Evolutionary conservation across 2,113 vertebrate genomes (phyloP), one percentile per base, ranked within the genome.

Genomic region (Macroglossus sobrinus): DNA sequence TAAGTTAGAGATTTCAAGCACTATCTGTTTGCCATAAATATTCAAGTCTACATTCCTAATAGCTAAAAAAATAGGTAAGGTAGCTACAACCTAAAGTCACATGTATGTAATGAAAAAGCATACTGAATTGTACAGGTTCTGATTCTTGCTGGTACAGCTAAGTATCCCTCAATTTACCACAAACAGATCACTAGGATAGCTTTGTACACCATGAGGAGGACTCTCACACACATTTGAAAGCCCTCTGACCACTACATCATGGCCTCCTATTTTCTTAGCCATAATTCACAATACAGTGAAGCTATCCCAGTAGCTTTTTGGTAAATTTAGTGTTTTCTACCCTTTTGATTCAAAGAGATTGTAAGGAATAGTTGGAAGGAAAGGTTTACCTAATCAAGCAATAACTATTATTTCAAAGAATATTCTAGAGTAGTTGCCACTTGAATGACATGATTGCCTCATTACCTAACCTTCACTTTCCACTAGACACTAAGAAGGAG

Each of bases 11-110:
- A 96, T 93, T 88, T 94, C 68, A 64, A 82, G 50, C 43, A 71
- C 82, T 90, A 93, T 94, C 76, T 96, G 96, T 91, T 96, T 96
- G 69, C 74, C 55, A 93, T 96, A 93, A 96, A 85, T 47, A 97
- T 91, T 81, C 63, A 89, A 85, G 69, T 50, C 53, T 87, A 79
- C 68, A 53, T 79, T 95, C 82, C 75, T 71, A 43, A 80, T 45
- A 28, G 26, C 66, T 96, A 55, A 55, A 93, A 92, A 80, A 88
- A 35, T 19, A 94, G 28, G 68, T 91, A 87, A 30, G 11, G 38
- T 91, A 94, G 68, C 5, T 76, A 82, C 26, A 81, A 45, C 26
- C n/a, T 92, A 47, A 84, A 81, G 35, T 86, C 40, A n/a, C 45
- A 50, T 11, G 2, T 63, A 63, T 18, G 53, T 88, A 90, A 53